Percentiles rank a stretch among this genome's conserved stretches.
phyloP scores from a whole-genome alignment of 2,113 vertebrate species.

The Scopus umbretta region DNA sequence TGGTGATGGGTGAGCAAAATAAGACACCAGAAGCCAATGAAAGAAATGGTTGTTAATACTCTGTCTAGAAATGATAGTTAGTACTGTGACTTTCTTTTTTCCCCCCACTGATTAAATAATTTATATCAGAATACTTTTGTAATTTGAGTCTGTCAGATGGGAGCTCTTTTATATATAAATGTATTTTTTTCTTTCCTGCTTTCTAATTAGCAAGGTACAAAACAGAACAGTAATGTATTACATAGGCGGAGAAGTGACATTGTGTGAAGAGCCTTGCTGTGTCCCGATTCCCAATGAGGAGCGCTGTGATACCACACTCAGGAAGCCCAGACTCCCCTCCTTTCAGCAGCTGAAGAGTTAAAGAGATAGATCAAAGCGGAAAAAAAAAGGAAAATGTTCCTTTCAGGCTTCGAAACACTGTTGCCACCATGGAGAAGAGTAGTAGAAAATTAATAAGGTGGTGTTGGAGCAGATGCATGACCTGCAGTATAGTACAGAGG shows the following conservation, averaged over 20 bases:
- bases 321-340: not conserved
- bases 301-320: rapidly evolving
- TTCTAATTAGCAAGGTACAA: constrained; percentile 62
- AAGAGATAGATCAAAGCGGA: constrained; percentile 27
- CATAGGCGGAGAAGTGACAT: constrained; percentile 29
- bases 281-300: not conserved
- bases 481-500: constrained; percentile 61
- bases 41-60: constrained; percentile 60
- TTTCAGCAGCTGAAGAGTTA: constrained; percentile 49
- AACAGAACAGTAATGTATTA: constrained; percentile 50
- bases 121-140: constrained; percentile 67
- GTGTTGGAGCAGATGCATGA: constrained; percentile 63
- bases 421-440: constrained; percentile 47
- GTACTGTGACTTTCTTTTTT: constrained; percentile 57
- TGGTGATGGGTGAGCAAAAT: constrained; percentile 51
- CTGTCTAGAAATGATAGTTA: constrained; percentile 67
- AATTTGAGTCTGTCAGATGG: constrained; percentile 64
- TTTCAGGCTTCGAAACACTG: constrained; percentile 39
- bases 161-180: constrained; percentile 67
- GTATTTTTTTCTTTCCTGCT: constrained; percentile 43
- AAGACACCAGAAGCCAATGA: constrained; percentile 66
- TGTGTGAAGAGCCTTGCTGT: constrained; percentile 33
- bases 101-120: constrained; percentile 63
- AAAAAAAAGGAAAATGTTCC: constrained; percentile 27
- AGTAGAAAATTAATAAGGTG: constrained; percentile 71